These are phyloP conservation scores for Icerya purchasi DNA, from an alignment of 2,888 invertebrate genomes.

Conservation along the genomic window DNA sequence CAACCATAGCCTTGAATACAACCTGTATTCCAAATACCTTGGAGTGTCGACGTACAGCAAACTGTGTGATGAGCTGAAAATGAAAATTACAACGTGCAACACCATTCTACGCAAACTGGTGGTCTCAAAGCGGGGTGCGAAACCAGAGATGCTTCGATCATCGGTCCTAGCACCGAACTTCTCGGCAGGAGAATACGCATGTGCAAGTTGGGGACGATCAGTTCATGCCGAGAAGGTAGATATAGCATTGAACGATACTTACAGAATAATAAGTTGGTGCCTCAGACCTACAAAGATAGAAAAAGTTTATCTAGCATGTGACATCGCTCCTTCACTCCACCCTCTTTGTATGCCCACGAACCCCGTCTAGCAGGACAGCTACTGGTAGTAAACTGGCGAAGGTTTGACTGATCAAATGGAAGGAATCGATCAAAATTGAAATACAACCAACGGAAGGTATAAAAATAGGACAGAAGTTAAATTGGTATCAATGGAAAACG, in stretches of 20 bases:
- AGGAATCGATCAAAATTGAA: neutral
- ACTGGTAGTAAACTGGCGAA: neutral
- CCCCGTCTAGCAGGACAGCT: neutral
- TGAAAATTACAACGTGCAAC: neutral
- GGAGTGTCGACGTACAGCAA: neutral
- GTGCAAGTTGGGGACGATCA: neutral
- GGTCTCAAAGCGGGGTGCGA: neutral
- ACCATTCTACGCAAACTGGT: neutral
- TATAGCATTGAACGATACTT: too few relatives aligned
- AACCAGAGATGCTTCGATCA: neutral
- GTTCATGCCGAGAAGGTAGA: neutral
- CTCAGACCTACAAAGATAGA: neutral
- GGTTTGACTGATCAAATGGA: too few relatives aligned
- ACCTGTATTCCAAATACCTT: neutral
- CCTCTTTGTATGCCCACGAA: too few relatives aligned
- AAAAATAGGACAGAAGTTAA: neutral
- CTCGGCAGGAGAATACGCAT: neutral
- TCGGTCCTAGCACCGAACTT: neutral
- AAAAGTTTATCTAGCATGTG: neutral
- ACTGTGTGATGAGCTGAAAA: neutral
- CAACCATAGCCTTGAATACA: neutral
- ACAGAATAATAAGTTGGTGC: too few relatives aligned
- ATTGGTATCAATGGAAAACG: neutral
- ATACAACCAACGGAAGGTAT: neutral
- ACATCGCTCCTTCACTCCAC: neutral